A percentile compares a stretch with the other conserved stretches of the same genome.
These are phyloP conservation scores for Sebastes wilsoni DNA, from an alignment of 2,797 vertebrate genomes.

Conservation along the genomic window DNA sequence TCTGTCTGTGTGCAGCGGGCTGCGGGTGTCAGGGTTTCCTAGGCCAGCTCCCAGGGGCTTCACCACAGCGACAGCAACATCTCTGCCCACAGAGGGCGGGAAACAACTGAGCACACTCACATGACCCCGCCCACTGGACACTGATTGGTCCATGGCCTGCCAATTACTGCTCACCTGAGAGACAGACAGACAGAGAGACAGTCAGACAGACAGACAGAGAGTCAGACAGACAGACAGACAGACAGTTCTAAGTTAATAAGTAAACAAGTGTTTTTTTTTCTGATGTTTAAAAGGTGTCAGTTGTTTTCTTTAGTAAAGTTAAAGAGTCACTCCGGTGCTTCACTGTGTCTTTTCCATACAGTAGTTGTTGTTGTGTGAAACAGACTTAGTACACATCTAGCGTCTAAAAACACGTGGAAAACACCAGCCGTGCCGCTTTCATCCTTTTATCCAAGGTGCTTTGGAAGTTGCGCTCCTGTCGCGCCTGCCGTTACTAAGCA, in stretches of 20 bases:
- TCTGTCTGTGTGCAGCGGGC: constrained; percentile 90
- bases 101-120: constrained; percentile 92
- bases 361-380: no score
- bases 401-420: background rate
- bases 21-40: constrained; percentile 81
- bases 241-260: background rate
- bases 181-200: background rate
- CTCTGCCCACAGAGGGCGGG: constrained; percentile 88
- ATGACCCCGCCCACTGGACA: constrained; percentile 84
- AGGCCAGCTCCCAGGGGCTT: constrained; percentile 87
- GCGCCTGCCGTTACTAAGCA: no score
- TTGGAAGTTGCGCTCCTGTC: no score
- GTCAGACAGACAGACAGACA: background rate
- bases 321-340: background rate
- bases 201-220: background rate
- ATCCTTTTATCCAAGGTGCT: no score
- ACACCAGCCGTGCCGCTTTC: no score
- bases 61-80: constrained; percentile 91
- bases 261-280: background rate
- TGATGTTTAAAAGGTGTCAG: background rate
- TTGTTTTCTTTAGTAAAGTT: background rate
- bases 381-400: no score
- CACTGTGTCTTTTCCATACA: no score
- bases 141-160: constrained; percentile 73
- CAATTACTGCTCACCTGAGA: constrained; percentile 77